Evolutionary conservation across 2,113 vertebrate species (phyloP), one percentile per base, ranked within the genome.

Genomic region (Percopsis transmontana): DNA sequence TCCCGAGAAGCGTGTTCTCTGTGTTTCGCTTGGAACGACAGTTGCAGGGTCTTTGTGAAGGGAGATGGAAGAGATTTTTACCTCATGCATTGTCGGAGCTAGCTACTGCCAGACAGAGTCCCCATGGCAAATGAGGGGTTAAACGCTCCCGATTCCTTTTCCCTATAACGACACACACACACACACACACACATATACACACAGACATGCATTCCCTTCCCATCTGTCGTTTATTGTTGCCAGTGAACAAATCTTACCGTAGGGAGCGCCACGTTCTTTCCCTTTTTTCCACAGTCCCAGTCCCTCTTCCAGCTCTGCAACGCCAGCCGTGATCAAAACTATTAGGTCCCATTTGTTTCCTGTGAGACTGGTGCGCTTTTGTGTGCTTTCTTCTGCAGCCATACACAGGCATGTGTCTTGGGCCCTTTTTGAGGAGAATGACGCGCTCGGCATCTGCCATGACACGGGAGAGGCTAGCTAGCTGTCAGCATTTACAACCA

Each of bases 111-210:
- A 80, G 70, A 19, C 20, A 74, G 59, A 52, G 60, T 33, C 51
- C 47, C 7, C 64, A n/a, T 57, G 53, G 85, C 72, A 24, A 79
- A 81, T 48, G 60, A 58, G 27, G 70, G 53, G 81, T 85, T 87
- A 86, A 88, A 85, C 62, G 76, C 58, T 88, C 80, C 82, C 85
- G 69, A 76, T 76, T 80, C 87, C 85, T 77, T 80, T 55, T 79
- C 51, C 67, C 21, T n/a, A 11, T 24, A 11, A 3, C 5, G 18
- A 24, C 3, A 23, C 3, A 14, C 20, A 20, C 4, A 51, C 48
- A 51, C 9, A 5, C 38, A 9, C 9, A 53, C 19, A 53, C 51
- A 53, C 51, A 53, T 14, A 18, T 14, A 12, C 51, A 23, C 66
- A 24, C 57, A 51, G n/a, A 51, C 51, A 53, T 21, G 23, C 54